Evolutionary conservation across 1,140 invertebrate genomes (phyloP).

Genomic region (Ceratina japonica): DNA sequence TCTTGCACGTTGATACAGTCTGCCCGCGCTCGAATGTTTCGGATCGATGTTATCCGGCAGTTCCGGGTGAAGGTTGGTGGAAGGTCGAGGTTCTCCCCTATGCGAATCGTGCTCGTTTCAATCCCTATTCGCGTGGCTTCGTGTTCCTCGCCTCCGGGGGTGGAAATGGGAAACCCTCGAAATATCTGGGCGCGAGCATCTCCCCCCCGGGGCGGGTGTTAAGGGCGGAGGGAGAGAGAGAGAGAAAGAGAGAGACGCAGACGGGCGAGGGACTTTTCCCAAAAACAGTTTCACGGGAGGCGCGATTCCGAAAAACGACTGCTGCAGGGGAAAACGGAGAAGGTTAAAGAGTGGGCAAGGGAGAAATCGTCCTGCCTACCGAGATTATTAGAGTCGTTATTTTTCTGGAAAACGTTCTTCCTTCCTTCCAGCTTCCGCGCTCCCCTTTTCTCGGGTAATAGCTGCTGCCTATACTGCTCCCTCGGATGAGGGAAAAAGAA

Average conservation of each 20-base stretch:
- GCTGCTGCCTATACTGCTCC: conserved; percentile 36
- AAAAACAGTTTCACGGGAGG: conserved; percentile 61
- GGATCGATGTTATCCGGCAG: conserved; percentile 67
- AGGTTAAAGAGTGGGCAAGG: conserved; percentile 43
- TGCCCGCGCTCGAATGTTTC: conserved; percentile 54
- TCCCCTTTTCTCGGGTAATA: conserved; percentile 32
- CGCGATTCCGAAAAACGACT: conserved; percentile 60
- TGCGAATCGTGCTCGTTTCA: conserved; percentile 66
- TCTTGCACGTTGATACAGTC: conserved; percentile 62
- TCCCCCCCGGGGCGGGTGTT: conserved; percentile 37
- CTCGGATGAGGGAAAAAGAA: conserved; percentile 19
- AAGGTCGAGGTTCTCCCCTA: conserved; percentile 66
- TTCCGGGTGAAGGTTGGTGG: conserved; percentile 64
- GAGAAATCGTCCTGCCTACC: conserved; percentile 53
- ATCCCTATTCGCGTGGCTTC: conserved; percentile 60
- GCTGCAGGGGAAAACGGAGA: conserved; percentile 13
- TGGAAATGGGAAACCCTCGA: conserved; percentile 68
- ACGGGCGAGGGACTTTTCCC: conserved; percentile 40
- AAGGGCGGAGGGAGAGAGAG: conserved; percentile 20
- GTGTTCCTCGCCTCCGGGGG: conserved; percentile 61
- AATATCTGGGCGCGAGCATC: conserved; percentile 65
- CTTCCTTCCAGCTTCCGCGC: background rate
- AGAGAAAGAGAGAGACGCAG: conserved; percentile 32
- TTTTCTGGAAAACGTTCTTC: conserved; percentile 61
- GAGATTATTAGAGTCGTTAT: conserved; percentile 70